Conservation (phyloP, 1,140 invertebrate genomes). For the Drosophila willistoni region DNA sequence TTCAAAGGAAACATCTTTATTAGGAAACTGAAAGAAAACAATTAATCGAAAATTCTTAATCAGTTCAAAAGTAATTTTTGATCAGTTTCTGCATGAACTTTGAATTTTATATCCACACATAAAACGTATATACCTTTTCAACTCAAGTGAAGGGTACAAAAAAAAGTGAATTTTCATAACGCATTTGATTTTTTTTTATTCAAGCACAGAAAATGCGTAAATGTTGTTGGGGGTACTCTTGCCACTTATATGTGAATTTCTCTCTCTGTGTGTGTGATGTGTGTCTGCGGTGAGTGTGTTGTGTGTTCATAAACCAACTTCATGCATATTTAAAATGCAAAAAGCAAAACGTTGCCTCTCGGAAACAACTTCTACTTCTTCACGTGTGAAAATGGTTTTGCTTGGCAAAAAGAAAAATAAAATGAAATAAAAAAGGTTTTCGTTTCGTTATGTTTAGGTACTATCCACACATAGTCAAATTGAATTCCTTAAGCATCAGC, state of each 20-base stretch:
- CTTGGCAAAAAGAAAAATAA: background rate
- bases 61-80: too few relatives aligned
- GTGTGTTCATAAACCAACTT: conserved; percentile 53
- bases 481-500: conserved; percentile 5
- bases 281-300: background rate
- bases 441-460: background rate
- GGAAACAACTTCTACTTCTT: conserved; percentile 46
- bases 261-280: conserved; percentile 12
- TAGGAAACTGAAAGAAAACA: too few relatives aligned
- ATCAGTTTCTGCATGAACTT: too few relatives aligned
- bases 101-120: too few relatives aligned
- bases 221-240: conserved; percentile 4
- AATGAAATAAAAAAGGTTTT: background rate
- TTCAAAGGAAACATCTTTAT: too few relatives aligned
- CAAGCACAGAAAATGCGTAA: conserved; percentile 26
- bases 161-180: conserved; percentile 42
- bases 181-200: conserved; percentile 57
- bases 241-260: conserved; percentile 14
- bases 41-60: too few relatives aligned
- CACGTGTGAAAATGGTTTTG: conserved; percentile 55
- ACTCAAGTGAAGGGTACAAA: background rate
- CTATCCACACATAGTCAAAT: background rate
- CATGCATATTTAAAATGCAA: conserved; percentile 66
- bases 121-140: background rate
- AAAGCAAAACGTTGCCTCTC: conserved; percentile 40